Conservation (phyloP, 2,797 vertebrate genomes). For the Sebastes ruberrimus region DNA sequence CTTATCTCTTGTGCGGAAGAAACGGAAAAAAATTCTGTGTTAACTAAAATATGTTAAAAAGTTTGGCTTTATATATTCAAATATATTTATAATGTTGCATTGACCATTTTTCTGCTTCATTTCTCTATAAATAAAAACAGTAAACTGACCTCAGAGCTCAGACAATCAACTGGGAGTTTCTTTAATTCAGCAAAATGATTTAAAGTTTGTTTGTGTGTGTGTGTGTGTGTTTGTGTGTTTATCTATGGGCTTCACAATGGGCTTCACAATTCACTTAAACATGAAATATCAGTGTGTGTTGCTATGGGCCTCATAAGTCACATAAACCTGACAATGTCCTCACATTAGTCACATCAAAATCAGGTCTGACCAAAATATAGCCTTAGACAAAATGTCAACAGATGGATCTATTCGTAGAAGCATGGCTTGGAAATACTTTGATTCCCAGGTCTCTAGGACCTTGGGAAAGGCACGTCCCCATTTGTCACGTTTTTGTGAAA, state of each 20-base stretch:
- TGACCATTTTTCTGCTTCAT: neutral
- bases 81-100: neutral
- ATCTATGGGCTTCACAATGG: too few species aligned
- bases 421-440: too few species aligned
- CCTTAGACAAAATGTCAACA: too few species aligned
- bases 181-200: conserved; percentile 6
- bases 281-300: neutral
- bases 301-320: too few species aligned
- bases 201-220: neutral
- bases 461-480: too few species aligned
- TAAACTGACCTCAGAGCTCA: neutral
- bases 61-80: neutral
- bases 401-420: too few species aligned
- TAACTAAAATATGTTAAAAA: neutral
- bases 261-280: too few species aligned
- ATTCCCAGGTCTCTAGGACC: too few species aligned
- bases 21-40: neutral
- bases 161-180: neutral
- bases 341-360: too few species aligned
- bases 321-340: too few species aligned
- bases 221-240: neutral
- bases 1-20: neutral
- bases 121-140: neutral
- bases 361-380: too few species aligned
- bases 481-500: too few species aligned